Evolutionary conservation across 2,113 vertebrate genomes (phyloP).

Genomic region (Hyla sarda): DNA sequence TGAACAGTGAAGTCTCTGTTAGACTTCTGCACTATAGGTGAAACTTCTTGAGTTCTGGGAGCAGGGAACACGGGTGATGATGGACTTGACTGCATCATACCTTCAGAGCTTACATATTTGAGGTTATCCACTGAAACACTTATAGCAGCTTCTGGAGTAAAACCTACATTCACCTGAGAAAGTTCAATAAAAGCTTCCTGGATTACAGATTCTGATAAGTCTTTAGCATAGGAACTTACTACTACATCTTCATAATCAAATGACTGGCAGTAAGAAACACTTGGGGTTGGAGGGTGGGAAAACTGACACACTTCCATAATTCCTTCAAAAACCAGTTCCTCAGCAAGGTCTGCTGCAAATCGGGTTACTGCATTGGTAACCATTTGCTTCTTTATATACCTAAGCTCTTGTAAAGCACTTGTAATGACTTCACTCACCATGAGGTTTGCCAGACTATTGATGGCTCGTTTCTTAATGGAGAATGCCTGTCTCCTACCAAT

Average conservation of each 20-base stretch:
- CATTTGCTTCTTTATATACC: slow-evolving; percentile 90
- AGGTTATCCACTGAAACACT: slow-evolving; percentile 90
- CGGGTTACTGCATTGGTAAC: slow-evolving; percentile 86
- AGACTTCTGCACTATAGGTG: slow-evolving; percentile 66
- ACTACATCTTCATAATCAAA: slow-evolving; percentile 86
- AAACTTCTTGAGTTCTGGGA: slow-evolving; percentile 64
- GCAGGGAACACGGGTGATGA: slow-evolving; percentile 74
- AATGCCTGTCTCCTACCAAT: slow-evolving; percentile 87
- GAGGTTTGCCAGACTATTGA: slow-evolving; percentile 88
- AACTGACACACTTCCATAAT: slow-evolving; percentile 99
- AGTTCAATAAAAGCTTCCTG: slow-evolving; percentile 98
- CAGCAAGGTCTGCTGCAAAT: slow-evolving; percentile 92
- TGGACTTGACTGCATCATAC: slow-evolving; percentile 69
- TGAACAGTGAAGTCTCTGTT: slow-evolving; percentile 83
- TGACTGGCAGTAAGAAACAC: slow-evolving; percentile 71
- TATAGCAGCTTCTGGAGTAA: slow-evolving; percentile 91
- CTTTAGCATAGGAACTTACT: slow-evolving; percentile 90
- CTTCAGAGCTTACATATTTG: slow-evolving; percentile 83
- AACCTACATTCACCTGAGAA: slow-evolving; percentile 89
- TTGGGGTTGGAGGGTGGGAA: slow-evolving; percentile 86
- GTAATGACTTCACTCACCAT: slow-evolving; percentile 91
- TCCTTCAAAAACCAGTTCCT: slow-evolving; percentile 96
- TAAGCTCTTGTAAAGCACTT: slow-evolving; percentile 88
- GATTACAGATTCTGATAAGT: slow-evolving; percentile 95
- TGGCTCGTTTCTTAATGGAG: slow-evolving; percentile 87